A percentile compares a stretch with the other conserved stretches of the same genome.
phyloP scores from a whole-genome alignment of 2,797 vertebrate species.

The Avahi laniger region DNA sequence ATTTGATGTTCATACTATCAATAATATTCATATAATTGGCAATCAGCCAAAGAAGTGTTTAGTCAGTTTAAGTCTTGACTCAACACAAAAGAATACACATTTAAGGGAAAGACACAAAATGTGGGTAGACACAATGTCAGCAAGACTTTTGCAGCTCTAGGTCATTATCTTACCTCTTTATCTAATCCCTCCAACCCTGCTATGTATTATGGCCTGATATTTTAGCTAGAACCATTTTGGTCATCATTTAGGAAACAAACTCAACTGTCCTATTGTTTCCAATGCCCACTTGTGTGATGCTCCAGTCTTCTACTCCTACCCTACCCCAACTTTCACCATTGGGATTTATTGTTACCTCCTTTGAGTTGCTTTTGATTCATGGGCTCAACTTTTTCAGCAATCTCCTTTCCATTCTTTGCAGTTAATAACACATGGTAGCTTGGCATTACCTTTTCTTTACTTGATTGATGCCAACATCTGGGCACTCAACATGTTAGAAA shows the following conservation, averaged over 20 bases:
- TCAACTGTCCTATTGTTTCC: not conserved
- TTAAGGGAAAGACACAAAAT: not conserved
- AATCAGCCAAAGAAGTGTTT: constrained; percentile 32
- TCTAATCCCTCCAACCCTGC: not conserved
- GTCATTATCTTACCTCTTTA: not conserved
- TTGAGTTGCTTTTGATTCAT: constrained; percentile 11
- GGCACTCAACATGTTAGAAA: not conserved
- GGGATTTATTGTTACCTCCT: not conserved
- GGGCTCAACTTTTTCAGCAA: not conserved
- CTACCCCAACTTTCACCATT: not conserved
- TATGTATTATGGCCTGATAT: not conserved
- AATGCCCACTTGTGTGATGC: not conserved
- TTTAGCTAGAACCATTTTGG: not conserved
- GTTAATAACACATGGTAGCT: not conserved
- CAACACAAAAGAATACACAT: not conserved
- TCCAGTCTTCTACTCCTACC: not conserved
- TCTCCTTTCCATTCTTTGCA: not conserved
- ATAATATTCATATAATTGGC: constrained; percentile 33
- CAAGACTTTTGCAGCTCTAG: not conserved
- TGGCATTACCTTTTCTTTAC: not conserved
- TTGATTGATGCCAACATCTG: not conserved
- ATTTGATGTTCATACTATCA: not conserved
- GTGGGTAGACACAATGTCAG: not conserved
- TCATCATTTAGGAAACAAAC: constrained; percentile 6
- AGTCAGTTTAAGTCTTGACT: not conserved